These are phyloP conservation scores for Drosophila nannoptera DNA, from an alignment of 1,140 invertebrate species.

Conservation along the genomic window DNA sequence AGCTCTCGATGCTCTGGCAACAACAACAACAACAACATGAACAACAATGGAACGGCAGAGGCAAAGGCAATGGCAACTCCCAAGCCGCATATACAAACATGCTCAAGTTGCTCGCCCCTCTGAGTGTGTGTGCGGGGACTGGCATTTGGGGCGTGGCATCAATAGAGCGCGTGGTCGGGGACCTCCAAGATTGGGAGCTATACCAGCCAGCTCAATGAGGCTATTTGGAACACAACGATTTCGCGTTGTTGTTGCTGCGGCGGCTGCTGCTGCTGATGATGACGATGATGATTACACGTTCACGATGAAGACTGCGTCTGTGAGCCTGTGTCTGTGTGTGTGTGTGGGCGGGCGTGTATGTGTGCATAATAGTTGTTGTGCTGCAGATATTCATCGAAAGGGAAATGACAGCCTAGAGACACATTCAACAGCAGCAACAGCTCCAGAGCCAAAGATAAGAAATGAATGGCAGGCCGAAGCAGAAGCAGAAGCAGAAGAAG, in stretches of 20 bases:
- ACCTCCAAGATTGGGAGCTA: conserved; percentile 1
- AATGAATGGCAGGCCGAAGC: conserved; percentile 70
- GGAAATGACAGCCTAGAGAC: conserved; percentile 79
- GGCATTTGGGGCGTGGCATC: conserved; percentile 20
- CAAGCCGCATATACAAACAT: conserved; percentile 48
- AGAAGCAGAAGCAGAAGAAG: conserved; percentile 12
- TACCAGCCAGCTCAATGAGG: conserved; percentile 58
- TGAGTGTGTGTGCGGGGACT: neutral
- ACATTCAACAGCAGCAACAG: conserved; percentile 65
- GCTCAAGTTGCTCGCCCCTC: conserved; percentile 35
- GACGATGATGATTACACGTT: conserved; percentile 75
- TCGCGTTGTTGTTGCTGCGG: conserved; percentile 63
- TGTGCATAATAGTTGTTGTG: conserved; percentile 15
- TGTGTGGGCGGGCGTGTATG: conserved; percentile 16
- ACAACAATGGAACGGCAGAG: neutral
- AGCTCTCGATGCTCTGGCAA: conserved; percentile 53
- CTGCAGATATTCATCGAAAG: conserved; percentile 76
- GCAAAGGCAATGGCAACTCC: conserved; percentile 34
- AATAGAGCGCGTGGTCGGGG: conserved; percentile 13
- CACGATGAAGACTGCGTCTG: conserved; percentile 61
- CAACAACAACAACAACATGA: conserved; percentile 1
- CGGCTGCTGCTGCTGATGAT: conserved; percentile 54
- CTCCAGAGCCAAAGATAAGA: conserved; percentile 61
- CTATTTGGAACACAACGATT: conserved; percentile 74
- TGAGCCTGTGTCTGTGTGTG: conserved; percentile 12